These are phyloP conservation scores for Semicossyphus pulcher DNA, from an alignment of 2,113 vertebrate genomes.

Conservation along the genomic window DNA sequence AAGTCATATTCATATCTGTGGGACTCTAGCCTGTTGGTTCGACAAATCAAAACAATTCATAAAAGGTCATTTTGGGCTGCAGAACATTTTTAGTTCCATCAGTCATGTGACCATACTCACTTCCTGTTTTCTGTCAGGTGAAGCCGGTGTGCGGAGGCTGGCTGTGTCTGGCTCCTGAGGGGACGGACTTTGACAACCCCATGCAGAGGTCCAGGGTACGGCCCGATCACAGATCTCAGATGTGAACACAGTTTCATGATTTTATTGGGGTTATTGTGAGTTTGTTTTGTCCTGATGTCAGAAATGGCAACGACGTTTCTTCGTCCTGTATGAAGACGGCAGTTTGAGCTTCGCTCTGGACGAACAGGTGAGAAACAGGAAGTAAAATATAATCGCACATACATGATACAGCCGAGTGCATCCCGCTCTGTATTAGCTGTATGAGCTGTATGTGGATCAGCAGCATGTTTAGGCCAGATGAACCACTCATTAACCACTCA, in stretches of 20 bases:
- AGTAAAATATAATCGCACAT: background rate
- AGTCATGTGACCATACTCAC: background rate
- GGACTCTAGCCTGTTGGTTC: no score
- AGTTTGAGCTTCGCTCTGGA: slow-evolving; percentile 80
- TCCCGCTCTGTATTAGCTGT: background rate
- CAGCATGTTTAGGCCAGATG: slow-evolving; percentile 73
- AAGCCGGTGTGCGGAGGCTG: slow-evolving; percentile 81
- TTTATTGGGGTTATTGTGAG: background rate
- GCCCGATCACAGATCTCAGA: background rate
- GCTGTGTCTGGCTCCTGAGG: slow-evolving; percentile 82
- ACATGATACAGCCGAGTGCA: background rate
- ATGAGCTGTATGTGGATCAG: slow-evolving; percentile 26
- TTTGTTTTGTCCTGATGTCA: slow-evolving; percentile 22
- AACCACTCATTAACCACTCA: no score
- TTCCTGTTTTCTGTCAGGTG: slow-evolving; percentile 50
- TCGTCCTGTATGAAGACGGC: slow-evolving; percentile 80
- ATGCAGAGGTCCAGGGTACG: slow-evolving; percentile 78
- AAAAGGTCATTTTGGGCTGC: background rate
- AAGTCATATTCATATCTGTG: no score
- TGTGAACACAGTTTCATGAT: background rate
- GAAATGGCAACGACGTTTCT: slow-evolving; percentile 85
- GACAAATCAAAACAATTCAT: background rate
- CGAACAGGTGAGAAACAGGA: slow-evolving; percentile 72
- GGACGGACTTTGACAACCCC: slow-evolving; percentile 81
- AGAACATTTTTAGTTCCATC: no score